Evolutionary conservation across 2,888 invertebrate species (phyloP).

Genomic region (Dasypolia templi): DNA sequence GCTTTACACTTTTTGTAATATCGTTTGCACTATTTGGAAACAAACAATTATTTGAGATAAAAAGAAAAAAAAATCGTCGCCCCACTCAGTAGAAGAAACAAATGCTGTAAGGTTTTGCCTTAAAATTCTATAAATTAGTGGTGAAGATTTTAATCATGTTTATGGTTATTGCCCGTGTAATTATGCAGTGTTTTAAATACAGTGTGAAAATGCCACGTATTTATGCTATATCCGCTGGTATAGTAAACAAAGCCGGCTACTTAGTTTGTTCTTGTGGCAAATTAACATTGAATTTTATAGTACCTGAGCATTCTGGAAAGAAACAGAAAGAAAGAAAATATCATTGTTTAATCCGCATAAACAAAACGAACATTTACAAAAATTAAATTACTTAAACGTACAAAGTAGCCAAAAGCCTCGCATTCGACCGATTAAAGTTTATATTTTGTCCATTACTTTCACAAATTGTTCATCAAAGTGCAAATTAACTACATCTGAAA

Average conservation of each 20-base stretch:
- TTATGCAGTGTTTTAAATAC: conserved; percentile 24
- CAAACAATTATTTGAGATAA: too few relatives aligned
- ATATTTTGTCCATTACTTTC: too few relatives aligned
- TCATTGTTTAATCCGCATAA: too few relatives aligned
- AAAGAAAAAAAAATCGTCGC: too few relatives aligned
- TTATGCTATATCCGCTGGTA: neutral
- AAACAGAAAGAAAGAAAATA: too few relatives aligned
- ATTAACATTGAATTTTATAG: neutral
- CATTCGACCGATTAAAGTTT: too few relatives aligned
- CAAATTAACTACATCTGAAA: neutral
- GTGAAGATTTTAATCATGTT: neutral
- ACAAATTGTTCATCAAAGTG: neutral
- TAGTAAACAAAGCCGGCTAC: neutral
- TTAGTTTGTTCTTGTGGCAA: neutral
- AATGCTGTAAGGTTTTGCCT: neutral
- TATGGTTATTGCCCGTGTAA: conserved; percentile 5
- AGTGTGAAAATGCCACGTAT: neutral
- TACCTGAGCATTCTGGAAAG: neutral
- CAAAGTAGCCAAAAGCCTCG: too few relatives aligned
- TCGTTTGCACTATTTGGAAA: too few relatives aligned
- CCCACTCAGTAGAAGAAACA: too few relatives aligned
- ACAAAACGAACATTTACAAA: too few relatives aligned
- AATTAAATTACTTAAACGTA: too few relatives aligned
- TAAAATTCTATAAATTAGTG: neutral
- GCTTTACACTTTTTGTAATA: too few relatives aligned